phyloP scores from a whole-genome alignment of 2,797 vertebrate species.

The Danio jaintianensis region DNA sequence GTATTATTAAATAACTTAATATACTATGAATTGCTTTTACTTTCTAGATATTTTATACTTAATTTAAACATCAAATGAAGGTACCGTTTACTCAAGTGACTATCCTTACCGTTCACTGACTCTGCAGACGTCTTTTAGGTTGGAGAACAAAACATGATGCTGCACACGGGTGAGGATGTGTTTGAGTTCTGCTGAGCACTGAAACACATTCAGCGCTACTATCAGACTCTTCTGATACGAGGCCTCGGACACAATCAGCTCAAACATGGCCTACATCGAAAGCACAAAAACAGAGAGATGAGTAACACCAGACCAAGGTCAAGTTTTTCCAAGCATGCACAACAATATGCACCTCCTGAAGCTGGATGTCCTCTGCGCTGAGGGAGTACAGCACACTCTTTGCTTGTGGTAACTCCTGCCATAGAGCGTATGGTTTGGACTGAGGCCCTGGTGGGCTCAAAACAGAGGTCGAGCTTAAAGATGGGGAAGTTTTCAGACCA shows the following conservation, averaged over 20 bases:
- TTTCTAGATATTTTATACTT: too few relatives aligned
- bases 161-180: slow-evolving; percentile 70
- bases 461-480: background rate
- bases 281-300: background rate
- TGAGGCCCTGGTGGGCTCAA: background rate
- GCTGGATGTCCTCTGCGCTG: slow-evolving; percentile 66
- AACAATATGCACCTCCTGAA: slow-evolving; percentile 79
- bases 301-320: background rate
- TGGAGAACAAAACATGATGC: slow-evolving; percentile 82
- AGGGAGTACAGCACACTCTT: slow-evolving; percentile 70
- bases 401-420: slow-evolving; percentile 81
- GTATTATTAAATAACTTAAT: too few relatives aligned
- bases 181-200: slow-evolving; percentile 69
- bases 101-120: slow-evolving; percentile 65
- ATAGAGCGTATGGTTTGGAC: slow-evolving; percentile 69
- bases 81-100: background rate
- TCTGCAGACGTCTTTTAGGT: slow-evolving; percentile 69
- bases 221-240: slow-evolving; percentile 82
- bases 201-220: slow-evolving; percentile 78
- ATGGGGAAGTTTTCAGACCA: slow-evolving; percentile 49
- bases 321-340: background rate
- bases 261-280: slow-evolving; percentile 77
- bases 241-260: slow-evolving; percentile 82
- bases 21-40: too few relatives aligned
- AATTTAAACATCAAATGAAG: too few relatives aligned